Evolutionary conservation across 2,888 invertebrate species (phyloP).

Genomic region (Xylophagus ater): DNA sequence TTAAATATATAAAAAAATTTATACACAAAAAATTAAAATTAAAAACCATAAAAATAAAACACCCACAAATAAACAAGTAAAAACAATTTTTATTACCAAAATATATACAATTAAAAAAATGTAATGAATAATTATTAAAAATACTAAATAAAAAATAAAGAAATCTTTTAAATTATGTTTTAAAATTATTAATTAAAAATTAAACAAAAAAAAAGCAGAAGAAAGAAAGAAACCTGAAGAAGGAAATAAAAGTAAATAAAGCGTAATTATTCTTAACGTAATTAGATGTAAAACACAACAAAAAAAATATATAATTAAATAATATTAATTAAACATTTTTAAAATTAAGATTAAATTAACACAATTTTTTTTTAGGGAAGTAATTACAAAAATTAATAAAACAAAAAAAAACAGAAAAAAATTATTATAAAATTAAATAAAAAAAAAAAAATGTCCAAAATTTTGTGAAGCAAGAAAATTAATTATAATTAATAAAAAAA

Average conservation of each 20-base stretch:
- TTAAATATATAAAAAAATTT: conserved; percentile 3
- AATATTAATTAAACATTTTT: conserved; percentile 1
- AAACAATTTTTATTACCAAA: too few relatives aligned
- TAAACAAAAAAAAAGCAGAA: too few relatives aligned
- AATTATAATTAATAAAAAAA: not conserved
- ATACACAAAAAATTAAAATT: not conserved
- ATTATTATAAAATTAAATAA: not conserved
- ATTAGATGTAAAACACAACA: too few relatives aligned
- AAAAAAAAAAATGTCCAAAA: not conserved
- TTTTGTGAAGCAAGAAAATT: not conserved
- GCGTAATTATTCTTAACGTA: too few relatives aligned
- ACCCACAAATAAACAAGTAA: too few relatives aligned
- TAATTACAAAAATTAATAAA: not conserved
- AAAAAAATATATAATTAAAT: too few relatives aligned
- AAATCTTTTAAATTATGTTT: conserved; percentile 4
- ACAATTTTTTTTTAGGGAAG: not conserved
- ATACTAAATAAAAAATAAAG: not conserved
- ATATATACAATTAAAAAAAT: conserved; percentile 1
- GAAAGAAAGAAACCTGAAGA: too few relatives aligned
- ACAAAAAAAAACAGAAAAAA: not conserved
- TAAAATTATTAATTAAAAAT: too few relatives aligned
- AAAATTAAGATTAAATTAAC: conserved; percentile 2
- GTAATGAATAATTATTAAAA: conserved; percentile 3
- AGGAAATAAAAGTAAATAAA: too few relatives aligned
- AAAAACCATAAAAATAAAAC: too few relatives aligned